These are phyloP conservation scores for Acridotheres tristis DNA, from an alignment of 2,797 vertebrate species.

Conservation along the genomic window DNA sequence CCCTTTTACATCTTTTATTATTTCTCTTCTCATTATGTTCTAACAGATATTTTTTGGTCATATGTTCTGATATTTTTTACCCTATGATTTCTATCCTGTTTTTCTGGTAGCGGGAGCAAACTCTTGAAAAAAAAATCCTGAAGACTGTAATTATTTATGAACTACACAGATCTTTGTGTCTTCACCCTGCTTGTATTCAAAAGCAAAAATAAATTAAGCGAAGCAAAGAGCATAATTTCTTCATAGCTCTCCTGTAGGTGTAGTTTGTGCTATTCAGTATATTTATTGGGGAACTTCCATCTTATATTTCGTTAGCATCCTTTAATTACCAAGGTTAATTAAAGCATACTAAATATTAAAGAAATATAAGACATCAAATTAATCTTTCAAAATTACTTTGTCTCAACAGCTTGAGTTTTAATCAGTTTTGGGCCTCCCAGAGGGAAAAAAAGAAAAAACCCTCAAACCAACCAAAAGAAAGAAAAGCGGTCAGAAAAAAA, in stretches of 20 bases:
- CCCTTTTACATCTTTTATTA: not conserved
- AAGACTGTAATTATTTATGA: not conserved
- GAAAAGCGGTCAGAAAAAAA: not conserved
- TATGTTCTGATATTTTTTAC: not conserved
- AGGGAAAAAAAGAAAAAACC: rapidly evolving
- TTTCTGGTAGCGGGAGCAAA: not conserved
- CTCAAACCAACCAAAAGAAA: not conserved
- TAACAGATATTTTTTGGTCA: not conserved
- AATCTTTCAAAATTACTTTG: not conserved
- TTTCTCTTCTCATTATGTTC: not conserved
- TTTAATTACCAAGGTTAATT: not conserved
- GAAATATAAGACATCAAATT: not conserved
- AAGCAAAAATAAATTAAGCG: not conserved
- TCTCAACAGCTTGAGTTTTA: not conserved
- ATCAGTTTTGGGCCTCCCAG: not conserved
- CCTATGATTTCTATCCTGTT: not conserved
- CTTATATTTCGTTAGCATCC: not conserved
- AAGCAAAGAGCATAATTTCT: not conserved
- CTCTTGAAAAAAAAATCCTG: not conserved
- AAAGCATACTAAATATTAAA: not conserved
- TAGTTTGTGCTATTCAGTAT: not conserved
- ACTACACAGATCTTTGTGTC: not conserved
- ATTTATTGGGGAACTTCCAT: not conserved
- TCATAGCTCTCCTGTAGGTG: not conserved
- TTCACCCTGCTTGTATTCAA: not conserved